Base-by-base conservation (phyloP, 2,888 invertebrate genomes). In the Ichneumoninae sp. region DNA sequence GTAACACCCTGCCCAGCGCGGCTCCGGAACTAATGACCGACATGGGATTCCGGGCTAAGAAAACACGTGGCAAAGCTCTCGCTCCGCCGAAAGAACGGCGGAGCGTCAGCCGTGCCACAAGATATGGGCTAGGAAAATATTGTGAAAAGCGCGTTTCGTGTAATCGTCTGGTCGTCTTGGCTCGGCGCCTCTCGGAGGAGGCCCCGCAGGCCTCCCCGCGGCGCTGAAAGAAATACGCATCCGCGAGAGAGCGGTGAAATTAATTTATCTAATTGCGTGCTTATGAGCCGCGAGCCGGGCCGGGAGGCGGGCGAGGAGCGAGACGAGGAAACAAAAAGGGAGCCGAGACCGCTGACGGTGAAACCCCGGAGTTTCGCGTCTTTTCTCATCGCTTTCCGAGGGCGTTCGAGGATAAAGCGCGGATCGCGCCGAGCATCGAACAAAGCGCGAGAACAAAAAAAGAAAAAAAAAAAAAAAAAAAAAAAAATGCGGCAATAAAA, bases 41-140 rank as follows among this genome's bases (percentile, higher is more conserved):
- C 83, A 83, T 83, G 85, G 81, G 87, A 86, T 85, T 88, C 85
- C 86, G 87, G 83, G 86, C 83, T 86, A 85, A 83, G 88, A 88
- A 88, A 88, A 88, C 87, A 88, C 79, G 77, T 69, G 22, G 77
- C 26, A 40, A n/a, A 57, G 47, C 57, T 66, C 52, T 19, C 63
- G 36, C 22, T 30, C 36, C 5, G 47, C 22, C 26, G 52, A 60
- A 22, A 78, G 22, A 60, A 60, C 33, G 10, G 22, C 33, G 52
- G 26, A 70, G 33, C 54, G 13, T 40, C 33, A 47, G 22, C n/a
- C 36, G 63, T n/a, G 66, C 50, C 50, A 54, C 66, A 73, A 65
- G 77, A 86, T 81, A 86, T 83, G 84, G 83, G 81, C 75, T 80
- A 81, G 82, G 87, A 86, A 88, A 87, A 87, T 85, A 87, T 83